Percentiles rank a stretch among this genome's conserved stretches.
phyloP scores from a whole-genome alignment of 2,113 vertebrate genomes.

The Acinonyx jubatus region DNA sequence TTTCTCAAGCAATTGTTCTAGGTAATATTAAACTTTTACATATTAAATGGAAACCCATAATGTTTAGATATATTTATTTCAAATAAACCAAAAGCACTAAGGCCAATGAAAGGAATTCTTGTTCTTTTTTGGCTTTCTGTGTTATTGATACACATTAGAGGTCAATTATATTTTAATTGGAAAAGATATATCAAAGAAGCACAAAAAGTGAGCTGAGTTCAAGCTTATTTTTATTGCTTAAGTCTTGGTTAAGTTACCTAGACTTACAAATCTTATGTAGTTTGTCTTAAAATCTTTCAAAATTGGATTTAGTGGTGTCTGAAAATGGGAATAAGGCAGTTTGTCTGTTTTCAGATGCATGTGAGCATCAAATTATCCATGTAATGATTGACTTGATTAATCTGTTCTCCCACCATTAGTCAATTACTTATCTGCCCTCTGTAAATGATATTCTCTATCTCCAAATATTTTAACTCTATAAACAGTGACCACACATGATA shows the following conservation, averaged over 20 bases:
- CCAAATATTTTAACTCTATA: background rate
- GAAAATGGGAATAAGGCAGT: background rate
- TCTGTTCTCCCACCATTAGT: fast-evolving
- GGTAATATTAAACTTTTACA: conserved; percentile 64
- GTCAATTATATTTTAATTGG: conserved; percentile 81
- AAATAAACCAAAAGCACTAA: conserved; percentile 24
- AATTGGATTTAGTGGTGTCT: background rate
- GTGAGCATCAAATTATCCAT: background rate
- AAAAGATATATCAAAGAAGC: conserved; percentile 74
- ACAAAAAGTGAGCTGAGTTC: conserved; percentile 75
- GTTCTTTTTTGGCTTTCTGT: conserved; percentile 58
- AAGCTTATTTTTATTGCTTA: conserved; percentile 75
- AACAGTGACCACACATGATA: background rate
- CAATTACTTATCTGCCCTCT: background rate
- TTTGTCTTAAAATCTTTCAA: conserved; percentile 29
- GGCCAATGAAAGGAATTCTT: conserved; percentile 38
- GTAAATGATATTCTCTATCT: background rate
- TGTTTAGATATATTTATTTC: conserved; percentile 47
- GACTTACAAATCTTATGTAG: background rate
- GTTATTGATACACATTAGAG: conserved; percentile 77
- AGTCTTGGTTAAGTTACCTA: conserved; percentile 77
- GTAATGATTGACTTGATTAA: background rate
- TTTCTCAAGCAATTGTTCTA: conserved; percentile 56
- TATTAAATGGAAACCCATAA: conserved; percentile 67
- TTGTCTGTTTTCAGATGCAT: background rate